These are phyloP conservation scores for Epinotia demarniana DNA, from an alignment of 2,888 invertebrate genomes.

Conservation along the genomic window DNA sequence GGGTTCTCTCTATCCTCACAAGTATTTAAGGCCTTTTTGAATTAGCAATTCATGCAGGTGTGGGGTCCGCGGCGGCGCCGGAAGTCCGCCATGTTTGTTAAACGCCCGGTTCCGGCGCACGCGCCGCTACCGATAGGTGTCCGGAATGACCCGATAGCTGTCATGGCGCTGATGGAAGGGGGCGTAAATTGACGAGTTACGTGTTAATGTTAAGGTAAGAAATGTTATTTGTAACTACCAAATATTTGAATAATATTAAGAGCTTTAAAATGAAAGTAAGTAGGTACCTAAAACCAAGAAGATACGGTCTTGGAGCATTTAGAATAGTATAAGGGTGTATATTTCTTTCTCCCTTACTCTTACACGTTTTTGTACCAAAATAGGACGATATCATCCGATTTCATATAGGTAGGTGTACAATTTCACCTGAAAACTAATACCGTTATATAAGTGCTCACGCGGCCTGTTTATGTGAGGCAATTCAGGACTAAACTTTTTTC, in stretches of 20 bases:
- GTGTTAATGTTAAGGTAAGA: conserved; percentile 5
- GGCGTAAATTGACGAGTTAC: conserved; percentile 7
- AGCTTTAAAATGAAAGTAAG: too few species aligned
- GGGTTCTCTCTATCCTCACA: background rate
- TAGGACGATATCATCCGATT: too few species aligned
- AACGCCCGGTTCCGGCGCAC: conserved; percentile 65
- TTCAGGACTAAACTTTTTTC: too few species aligned
- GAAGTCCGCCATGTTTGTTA: conserved; percentile 73
- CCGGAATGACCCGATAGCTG: conserved; percentile 12
- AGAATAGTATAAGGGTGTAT: too few species aligned
- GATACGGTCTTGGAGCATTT: too few species aligned
- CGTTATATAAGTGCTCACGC: too few species aligned
- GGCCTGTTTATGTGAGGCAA: too few species aligned
- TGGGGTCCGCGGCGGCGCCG: conserved; percentile 50
- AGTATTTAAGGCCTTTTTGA: conserved; percentile 7
- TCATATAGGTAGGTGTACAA: too few species aligned
- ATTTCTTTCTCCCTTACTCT: too few species aligned
- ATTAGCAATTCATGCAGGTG: background rate
- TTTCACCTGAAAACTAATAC: too few species aligned
- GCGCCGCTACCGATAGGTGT: conserved; percentile 49
- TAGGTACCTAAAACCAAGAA: too few species aligned
- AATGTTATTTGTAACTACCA: background rate
- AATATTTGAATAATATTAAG: background rate
- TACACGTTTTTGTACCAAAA: too few species aligned
- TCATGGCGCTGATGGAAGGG: conserved; percentile 11